Evolutionary conservation across 2,113 vertebrate species (phyloP), one percentile per base, ranked within the genome.

Genomic region (Ciconia maguari): DNA sequence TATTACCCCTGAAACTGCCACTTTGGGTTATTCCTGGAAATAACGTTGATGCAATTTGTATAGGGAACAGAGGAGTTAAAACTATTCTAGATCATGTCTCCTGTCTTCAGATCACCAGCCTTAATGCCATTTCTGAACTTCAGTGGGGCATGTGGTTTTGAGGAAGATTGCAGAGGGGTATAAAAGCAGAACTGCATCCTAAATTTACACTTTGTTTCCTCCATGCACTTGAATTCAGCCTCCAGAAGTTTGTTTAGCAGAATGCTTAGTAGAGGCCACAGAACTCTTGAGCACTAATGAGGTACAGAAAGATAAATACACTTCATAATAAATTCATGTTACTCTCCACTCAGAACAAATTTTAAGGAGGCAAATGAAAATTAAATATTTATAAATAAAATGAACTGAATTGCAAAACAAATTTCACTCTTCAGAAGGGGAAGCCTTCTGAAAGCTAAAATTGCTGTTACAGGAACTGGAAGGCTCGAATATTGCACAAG

Each of bases 371-470:
- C 60, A 95, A 90, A 95, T 93, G 72, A 95, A 92, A 93, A 97
- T 96, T 95, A 97, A 97, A 97, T 97, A 96, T 96, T 97, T 97
- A 95, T 96, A 96, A 96, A 94, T 81, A 93, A 95, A 93, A 97
- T 89, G 64, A 90, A 74, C 94, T 25, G 48, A 91, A 92, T 84
- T 93, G 95, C 96, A 96, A 96, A 96, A 96, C 74, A 89, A 82
- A 89, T 93, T 90, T 92, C 86, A 82, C 57, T 64, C 80, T 90
- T 91, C 81, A 90, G 86, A 96, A 96, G 80, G 79, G 86, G 89
- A 97, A 96, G 72, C 83, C 89, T 95, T 94, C 77, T 96, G 93
- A 96, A 95, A 92, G 89, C 69, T 90, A 74, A 83, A 94, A 95
- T 96, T 95, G 93, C 93, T 94, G 66, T 97, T 97, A 96, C 95